phyloP scores from a whole-genome alignment of 2,113 vertebrate genomes.

The Monopterus albus region DNA sequence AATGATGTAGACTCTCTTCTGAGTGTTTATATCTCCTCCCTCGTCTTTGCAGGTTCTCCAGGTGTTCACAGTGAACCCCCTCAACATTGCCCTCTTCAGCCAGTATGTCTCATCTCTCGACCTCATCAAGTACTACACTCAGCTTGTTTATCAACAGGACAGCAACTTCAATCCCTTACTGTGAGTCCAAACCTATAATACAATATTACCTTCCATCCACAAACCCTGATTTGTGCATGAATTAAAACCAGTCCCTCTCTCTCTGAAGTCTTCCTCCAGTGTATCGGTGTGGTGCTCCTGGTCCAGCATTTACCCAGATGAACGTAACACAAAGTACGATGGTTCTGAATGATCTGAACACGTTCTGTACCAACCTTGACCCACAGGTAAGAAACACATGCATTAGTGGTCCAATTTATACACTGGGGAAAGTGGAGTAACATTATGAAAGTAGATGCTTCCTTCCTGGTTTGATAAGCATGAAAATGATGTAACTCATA shows the following conservation, averaged over 20 bases:
- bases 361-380: conserved; percentile 58
- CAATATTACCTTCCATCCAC: neutral
- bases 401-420: neutral
- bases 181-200: conserved; percentile 62
- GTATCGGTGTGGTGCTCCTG: conserved; percentile 69
- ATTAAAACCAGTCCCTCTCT: neutral
- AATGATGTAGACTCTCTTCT: neutral
- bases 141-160: conserved; percentile 71
- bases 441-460: too few relatives aligned
- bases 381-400: conserved; percentile 60
- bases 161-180: conserved; percentile 71
- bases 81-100: conserved; percentile 75
- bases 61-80: conserved; percentile 69
- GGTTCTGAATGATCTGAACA: conserved; percentile 49
- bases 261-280: conserved; percentile 68
- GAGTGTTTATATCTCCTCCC: neutral
- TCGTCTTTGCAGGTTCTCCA: conserved; percentile 62
- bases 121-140: conserved; percentile 65
- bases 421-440: too few relatives aligned
- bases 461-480: neutral
- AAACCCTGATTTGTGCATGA: neutral
- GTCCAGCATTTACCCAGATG: conserved; percentile 62
- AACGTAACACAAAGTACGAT: conserved; percentile 6
- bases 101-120: conserved; percentile 37
- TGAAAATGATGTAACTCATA: neutral